Evolutionary conservation across 1,140 invertebrate species (phyloP), one percentile per base, ranked within the genome.

Genomic region (Steinernema khuongi): DNA sequence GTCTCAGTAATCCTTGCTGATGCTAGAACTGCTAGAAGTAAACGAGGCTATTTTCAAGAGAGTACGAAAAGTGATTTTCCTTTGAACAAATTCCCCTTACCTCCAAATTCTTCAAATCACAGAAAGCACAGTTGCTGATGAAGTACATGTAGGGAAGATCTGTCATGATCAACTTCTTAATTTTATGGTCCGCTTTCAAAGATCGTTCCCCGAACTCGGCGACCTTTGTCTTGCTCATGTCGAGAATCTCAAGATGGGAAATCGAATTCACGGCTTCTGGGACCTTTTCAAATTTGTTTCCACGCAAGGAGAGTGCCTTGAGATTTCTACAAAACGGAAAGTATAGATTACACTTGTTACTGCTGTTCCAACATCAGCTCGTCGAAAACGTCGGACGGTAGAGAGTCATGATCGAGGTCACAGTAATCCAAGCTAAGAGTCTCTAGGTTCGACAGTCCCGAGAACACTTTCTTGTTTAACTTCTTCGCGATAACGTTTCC

Each of bases 401-500:
- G 72, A 30, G 41, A 22, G 30, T 71, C 29, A 31, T 28, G 22
- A 18, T 68, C 28, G 28, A 75, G 28, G 1, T 68, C 71, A 33
- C 75, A 77, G 19, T 70, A 31, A 68, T 77, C 75, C 67, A 77
- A 29, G 74, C 75, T 77, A 4, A 77, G 72, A 26, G 33, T 33
- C 29, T 77, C 72, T 14, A 77, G 50, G 30, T 36, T 75, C 31
- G 74, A 33, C 18, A 77, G 60, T 30, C 72, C 75, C 71, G 44
- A 30, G 69, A 77, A 75, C 28, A 68, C 41, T 43, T 68, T 32
- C 26, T 75, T 72, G 1, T 60, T 75, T 18, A 72, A 67, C 26
- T 22, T 31, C 1, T n/a, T 14, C n/a, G 26, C 67, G 1, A 68
- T 75, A 19, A 44, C 36, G 33, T 77, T 77, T 18, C 75, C 75